Base-by-base conservation (phyloP, 2,113 vertebrate species). In the Myotis davidii region DNA sequence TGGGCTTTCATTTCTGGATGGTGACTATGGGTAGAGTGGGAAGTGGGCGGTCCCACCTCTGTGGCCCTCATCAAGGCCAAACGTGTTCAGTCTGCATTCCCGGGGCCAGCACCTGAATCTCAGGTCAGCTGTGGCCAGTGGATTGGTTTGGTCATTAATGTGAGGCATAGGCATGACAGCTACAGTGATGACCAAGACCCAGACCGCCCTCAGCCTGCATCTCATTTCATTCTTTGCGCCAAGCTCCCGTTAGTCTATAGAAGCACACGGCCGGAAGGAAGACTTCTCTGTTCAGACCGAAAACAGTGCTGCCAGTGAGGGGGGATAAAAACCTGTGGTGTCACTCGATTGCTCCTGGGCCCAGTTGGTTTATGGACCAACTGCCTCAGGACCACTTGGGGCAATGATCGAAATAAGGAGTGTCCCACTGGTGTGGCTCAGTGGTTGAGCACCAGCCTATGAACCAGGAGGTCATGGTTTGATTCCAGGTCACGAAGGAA, bases 281-380 rank as follows among this genome's bases (percentile, higher is more conserved):
- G n/a, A 27, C 13, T 69, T 32, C 74, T 96, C 85, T 56, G 34
- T 69, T 81, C 79, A 50, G 37, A 67, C 14, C 52, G 61, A 96
- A 95, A 96, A 52, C 12, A 77, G 17, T 94, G 95, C 56, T 92
- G 34, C 93, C 50, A 93, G 8, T 17, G 92, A 85, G 8, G 39
- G 64, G 25, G 79, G 94, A 93, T 6, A 88, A 79, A 54, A 85
- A 91, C 29, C 27, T 96, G 2, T 5, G 77, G 9, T 25, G 67
- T 88, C 14, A 6, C 45, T 96, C 42, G 12, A 56, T 88, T 81
- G 52, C 45, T 17, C 64, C 32, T 56, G 61, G 34, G 65, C 70
- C 18, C 29, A 39, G 2, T 39, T 85, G 69, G 21, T 14, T 92
- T 25, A 79, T 34, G 39, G 23, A 84, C 29, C 10, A 29, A 48